These are phyloP conservation scores for Atlantisia rogersi DNA, from an alignment of 2,113 vertebrate genomes.

Conservation along the genomic window DNA sequence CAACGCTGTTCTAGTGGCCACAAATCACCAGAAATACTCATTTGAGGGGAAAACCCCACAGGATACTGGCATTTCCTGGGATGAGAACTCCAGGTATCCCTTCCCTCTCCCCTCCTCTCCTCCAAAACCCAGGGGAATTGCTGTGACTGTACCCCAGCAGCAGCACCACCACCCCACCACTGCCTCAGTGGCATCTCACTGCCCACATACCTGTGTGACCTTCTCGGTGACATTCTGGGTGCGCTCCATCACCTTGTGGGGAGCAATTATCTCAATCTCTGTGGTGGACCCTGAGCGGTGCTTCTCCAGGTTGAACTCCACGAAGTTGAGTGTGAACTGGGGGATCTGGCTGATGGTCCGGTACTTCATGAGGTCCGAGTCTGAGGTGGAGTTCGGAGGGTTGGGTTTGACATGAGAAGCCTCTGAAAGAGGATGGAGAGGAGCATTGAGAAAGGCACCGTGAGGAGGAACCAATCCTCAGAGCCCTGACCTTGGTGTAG, in stretches of 20 bases:
- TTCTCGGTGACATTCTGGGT: slow-evolving; percentile 98
- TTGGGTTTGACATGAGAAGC: slow-evolving; percentile 82
- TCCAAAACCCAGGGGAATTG: background rate
- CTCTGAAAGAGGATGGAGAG: slow-evolving; percentile 69
- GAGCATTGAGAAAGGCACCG: background rate
- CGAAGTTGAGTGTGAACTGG: slow-evolving; percentile 91
- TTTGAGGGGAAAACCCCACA: no score
- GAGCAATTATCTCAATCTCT: slow-evolving; percentile 95
- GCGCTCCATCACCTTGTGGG: slow-evolving; percentile 93
- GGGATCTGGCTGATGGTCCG: slow-evolving; percentile 89
- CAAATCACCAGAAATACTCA: background rate
- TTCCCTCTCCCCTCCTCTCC: background rate
- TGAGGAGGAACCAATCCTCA: background rate
- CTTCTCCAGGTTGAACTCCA: slow-evolving; percentile 90
- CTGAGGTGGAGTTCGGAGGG: slow-evolving; percentile 87
- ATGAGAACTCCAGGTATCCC: background rate
- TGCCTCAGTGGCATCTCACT: background rate
- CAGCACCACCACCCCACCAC: background rate
- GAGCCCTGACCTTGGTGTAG: background rate
- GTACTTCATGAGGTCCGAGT: slow-evolving; percentile 89
- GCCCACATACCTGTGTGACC: slow-evolving; percentile 89
- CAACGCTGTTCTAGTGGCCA: background rate
- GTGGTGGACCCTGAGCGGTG: slow-evolving; percentile 89
- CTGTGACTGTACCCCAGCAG: background rate
- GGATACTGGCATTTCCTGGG: background rate